Percentiles rank a stretch among this genome's conserved stretches.
These are phyloP conservation scores for Theonella swinhoei DNA, from an alignment of 37 sponge, comb jelly and placozoan genomes.

Conservation along the genomic window DNA sequence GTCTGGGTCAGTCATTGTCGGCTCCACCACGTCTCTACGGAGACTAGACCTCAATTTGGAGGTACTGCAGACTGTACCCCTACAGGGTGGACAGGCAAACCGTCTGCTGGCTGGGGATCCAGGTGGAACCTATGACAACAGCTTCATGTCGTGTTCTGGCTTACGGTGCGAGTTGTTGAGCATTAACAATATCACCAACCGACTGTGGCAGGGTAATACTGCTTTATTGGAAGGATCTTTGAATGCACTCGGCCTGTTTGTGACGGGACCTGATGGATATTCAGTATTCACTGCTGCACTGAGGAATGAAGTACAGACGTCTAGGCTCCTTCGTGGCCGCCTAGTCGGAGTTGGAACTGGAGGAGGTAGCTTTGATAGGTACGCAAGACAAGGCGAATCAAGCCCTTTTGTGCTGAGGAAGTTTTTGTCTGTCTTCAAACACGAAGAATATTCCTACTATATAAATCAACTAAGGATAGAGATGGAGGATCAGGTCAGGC, in stretches of 20 bases:
- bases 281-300: background rate
- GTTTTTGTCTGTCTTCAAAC: background rate
- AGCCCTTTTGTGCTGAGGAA: background rate
- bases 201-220: background rate
- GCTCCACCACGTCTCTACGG: background rate
- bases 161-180: background rate
- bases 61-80: background rate
- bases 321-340: background rate
- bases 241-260: background rate
- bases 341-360: background rate
- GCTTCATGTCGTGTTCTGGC: background rate
- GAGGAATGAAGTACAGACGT: background rate
- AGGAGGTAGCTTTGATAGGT: background rate
- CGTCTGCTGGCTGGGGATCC: background rate
- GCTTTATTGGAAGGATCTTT: background rate
- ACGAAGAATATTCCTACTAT: background rate
- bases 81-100: background rate
- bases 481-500: background rate
- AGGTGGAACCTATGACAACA: background rate
- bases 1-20: background rate
- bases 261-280: background rate
- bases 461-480: background rate
- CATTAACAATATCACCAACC: background rate
- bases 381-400: background rate
- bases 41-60: background rate